Evolutionary conservation across 2,797 vertebrate genomes (phyloP), one percentile per base, ranked within the genome.

Genomic region (Manis crassicaudata): DNA sequence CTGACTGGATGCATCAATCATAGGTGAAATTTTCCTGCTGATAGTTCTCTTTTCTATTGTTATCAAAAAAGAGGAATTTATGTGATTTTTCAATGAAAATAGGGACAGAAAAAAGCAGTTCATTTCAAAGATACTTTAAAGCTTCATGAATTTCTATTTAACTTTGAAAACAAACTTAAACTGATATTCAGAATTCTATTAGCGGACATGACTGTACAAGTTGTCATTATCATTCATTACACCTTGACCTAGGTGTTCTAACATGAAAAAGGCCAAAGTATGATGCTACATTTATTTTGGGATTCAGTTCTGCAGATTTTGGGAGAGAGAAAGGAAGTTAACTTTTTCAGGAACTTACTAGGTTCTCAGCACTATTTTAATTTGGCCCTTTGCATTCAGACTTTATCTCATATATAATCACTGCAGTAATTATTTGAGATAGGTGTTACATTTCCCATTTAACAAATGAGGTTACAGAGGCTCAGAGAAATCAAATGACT

Each of bases 91-190:
- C 96, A 96, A 97, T 43, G 65, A 95, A 97, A 98, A 95, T 84
- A 92, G 88, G 86, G 93, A 68, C 90, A 94, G 92, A 97, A 96
- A 79, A 97, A 97, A 94, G 43, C 54, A 88, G 86, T 94, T 97
- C 68, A 37, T 97, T 97, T 98, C 97, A 98, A 98, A 98, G 95
- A 90, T 67, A 90, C 92, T 94, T 93, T 96, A 86, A 97, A 98
- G 92, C 72, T 76, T 58, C 18, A 92, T 79, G 79, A 81, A 90
- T 96, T 94, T 96, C 87, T 95, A n/a, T 97, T 97, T 98, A 97
- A 96, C 97, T 96, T 96, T 97, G 96, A 92, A 96, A 98, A 96
- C 89, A 97, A 97, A 96, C 68, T 96, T 96, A 94, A 96, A 95
- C 86, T 85, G 92, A 94, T 90, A 96, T 86, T 96, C 79, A 88